Conservation (phyloP, 2,113 vertebrate genomes). For the Notarius lentiginosus region DNA sequence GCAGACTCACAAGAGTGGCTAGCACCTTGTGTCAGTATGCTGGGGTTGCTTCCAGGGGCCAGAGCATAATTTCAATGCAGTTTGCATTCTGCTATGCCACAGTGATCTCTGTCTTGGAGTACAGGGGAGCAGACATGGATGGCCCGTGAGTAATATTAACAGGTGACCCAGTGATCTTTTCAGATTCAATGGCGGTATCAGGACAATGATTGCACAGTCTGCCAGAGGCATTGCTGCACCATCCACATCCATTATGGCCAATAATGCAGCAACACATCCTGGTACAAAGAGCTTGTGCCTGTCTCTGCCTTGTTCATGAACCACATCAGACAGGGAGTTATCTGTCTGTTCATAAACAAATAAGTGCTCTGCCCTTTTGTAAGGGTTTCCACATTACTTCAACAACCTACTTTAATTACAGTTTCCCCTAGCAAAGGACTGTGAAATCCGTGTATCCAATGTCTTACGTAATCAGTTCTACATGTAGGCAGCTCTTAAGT, state of each 20-base stretch:
- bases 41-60: background rate
- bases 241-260: slow-evolving; percentile 3
- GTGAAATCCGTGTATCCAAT: background rate
- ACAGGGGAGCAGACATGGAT: background rate
- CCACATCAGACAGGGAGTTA: background rate
- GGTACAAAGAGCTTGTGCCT: background rate
- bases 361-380: background rate
- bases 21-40: background rate
- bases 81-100: background rate
- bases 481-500: background rate
- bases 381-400: background rate
- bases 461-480: background rate
- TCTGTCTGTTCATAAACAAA: slow-evolving; percentile 5
- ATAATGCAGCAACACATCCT: background rate
- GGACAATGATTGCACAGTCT: background rate
- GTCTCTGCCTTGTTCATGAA: slow-evolving; percentile 9
- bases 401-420: background rate
- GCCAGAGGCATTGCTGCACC: background rate
- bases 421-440: background rate
- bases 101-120: background rate
- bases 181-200: background rate
- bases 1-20: background rate
- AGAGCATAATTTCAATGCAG: background rate
- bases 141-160: background rate
- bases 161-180: background rate